Evolutionary conservation across 2,888 invertebrate genomes (phyloP), one percentile per base, ranked within the genome.

Genomic region (Harpalus rufipes): DNA sequence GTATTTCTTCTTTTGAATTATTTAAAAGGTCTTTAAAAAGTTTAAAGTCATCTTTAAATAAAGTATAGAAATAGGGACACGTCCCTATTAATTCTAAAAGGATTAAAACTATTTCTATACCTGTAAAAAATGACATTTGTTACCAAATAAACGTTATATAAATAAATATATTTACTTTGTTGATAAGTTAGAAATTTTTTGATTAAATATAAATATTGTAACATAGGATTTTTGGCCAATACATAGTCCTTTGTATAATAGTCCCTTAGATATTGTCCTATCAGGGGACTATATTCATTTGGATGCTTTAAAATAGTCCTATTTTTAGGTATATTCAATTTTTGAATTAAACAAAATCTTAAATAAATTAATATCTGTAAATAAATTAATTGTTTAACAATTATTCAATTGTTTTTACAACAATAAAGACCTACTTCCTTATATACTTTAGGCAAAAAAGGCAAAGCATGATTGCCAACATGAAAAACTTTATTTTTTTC

Each of bases 1-100:
- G 92, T 86, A 96, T 93, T 18, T 95, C 96, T 90, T 96, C 96
- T 87, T 95, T 96, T 7, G 95, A 94, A 72, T 94, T 95, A 14
- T 93, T 93, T 80, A 96, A 92, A 0, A 95, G 91, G 85, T 93
- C 93, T 88, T 93, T 91, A 0, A 96, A 89, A 93, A 95, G 96
- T 5, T 93, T 92, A 12, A 95, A 89, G 16, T 96, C 93, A 44
- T 92, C 93, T 1, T 93, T 91, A 89, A 96, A 94, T 86, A 94
- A 93, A 44, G 93, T 89, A 0, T 95, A 93, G 44, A 8, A 51
- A 51, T 1, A 51, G 44, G 12, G 10, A 10, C 44, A 51, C 2
- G 44, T 8, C 2, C 44, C 44, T 51, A 51, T 5, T 21, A 97
- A 92, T 91, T 98, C 97, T 87, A 97, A 92, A 89, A 98, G 92